phyloP scores from a whole-genome alignment of 2,797 vertebrate genomes.

The Mormyrops attenuatus region DNA sequence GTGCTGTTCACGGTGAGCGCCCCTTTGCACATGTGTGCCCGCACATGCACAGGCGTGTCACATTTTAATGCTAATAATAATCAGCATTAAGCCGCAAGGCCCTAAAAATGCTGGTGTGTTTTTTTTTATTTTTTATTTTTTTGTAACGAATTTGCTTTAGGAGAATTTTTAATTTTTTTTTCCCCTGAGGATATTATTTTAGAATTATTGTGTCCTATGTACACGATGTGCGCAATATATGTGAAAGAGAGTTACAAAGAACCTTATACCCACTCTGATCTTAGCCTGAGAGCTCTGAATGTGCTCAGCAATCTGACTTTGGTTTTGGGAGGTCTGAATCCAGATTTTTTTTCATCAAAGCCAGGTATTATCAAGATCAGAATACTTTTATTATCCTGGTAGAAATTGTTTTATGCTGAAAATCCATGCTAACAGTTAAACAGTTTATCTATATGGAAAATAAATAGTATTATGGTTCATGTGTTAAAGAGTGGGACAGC shows the following conservation, averaged over 20 bases:
- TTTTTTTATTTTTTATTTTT: neutral
- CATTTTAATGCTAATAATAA: neutral
- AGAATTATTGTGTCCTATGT: neutral
- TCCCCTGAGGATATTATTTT: neutral
- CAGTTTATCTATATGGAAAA: neutral
- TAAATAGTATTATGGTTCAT: neutral
- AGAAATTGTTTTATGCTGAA: neutral
- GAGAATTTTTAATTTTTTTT: neutral
- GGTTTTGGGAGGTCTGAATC: neutral
- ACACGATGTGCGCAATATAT: neutral
- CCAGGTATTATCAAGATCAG: neutral
- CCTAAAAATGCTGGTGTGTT: neutral
- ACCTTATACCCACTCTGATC: neutral
- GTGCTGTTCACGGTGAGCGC: conserved; percentile 83
- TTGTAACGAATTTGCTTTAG: neutral
- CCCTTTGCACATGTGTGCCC: neutral
- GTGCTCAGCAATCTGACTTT: neutral
- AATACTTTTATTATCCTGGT: neutral
- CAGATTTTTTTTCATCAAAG: neutral
- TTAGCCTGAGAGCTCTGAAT: neutral
- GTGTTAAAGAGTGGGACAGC: neutral
- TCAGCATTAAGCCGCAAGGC: neutral
- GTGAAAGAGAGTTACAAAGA: neutral
- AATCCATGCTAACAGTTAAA: neutral
- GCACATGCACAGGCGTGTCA: neutral